These are phyloP conservation scores for Ispidina picta DNA, from an alignment of 2,797 vertebrate species.

Conservation along the genomic window DNA sequence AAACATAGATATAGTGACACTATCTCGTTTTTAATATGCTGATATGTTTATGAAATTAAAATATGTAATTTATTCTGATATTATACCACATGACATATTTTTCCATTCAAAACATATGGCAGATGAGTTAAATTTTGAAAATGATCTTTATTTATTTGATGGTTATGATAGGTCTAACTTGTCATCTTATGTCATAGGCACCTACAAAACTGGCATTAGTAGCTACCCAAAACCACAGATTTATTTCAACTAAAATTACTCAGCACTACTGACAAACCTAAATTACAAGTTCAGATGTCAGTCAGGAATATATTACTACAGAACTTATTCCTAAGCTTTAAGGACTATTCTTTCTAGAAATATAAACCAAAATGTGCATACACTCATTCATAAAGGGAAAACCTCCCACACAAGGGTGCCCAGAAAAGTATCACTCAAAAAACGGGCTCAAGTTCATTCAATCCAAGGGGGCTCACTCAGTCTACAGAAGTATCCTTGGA, in stretches of 20 bases:
- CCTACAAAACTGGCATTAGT: neutral
- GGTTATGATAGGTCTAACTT: neutral
- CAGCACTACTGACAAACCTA: neutral
- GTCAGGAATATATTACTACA: neutral
- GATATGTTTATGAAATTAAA: neutral
- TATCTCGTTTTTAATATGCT: neutral
- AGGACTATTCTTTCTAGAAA: neutral
- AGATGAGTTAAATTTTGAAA: neutral
- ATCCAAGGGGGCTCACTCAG: neutral
- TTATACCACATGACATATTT: neutral
- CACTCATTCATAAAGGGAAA: neutral
- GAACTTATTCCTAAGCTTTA: neutral
- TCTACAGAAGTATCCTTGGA: neutral
- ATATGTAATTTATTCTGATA: neutral
- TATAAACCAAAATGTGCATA: neutral
- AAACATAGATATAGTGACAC: neutral
- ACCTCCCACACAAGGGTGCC: neutral
- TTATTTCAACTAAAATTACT: neutral
- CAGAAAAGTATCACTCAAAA: neutral
- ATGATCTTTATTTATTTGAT: neutral
- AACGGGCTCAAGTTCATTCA: neutral
- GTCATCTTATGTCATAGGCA: neutral
- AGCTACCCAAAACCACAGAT: neutral
- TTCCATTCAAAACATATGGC: neutral
- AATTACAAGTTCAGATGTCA: neutral